Conservation (phyloP, 2,113 vertebrate species). For the Gasterosteus aculeatus region DNA sequence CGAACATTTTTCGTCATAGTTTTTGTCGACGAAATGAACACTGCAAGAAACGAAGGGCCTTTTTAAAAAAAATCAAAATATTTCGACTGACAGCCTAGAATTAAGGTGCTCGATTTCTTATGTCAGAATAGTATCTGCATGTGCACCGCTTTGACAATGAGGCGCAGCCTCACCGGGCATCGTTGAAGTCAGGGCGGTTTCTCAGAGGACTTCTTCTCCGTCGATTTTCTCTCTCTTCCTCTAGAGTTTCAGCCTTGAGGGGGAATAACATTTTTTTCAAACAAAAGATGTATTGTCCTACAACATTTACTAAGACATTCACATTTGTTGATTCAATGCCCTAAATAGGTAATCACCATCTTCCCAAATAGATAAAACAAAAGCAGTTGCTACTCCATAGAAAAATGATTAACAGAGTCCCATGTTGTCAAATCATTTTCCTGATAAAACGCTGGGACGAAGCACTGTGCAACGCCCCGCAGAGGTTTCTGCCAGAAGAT, state of each 20-base stretch:
- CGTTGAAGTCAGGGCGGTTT: conserved; percentile 88
- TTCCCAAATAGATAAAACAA: too few species aligned
- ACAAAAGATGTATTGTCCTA: not conserved
- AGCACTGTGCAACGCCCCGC: not conserved
- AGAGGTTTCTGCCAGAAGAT: not conserved
- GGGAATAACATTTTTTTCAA: not conserved
- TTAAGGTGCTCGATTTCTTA: not conserved
- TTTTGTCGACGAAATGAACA: too few species aligned
- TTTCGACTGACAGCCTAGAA: not conserved
- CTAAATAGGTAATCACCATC: not conserved
- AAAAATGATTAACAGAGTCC: too few species aligned
- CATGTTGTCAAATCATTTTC: not conserved
- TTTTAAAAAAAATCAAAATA: not conserved
- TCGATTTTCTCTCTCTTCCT: conserved; percentile 90
- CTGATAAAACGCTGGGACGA: not conserved
- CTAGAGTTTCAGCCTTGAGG: conserved; percentile 83
- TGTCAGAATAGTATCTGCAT: not conserved
- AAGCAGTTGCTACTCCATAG: too few species aligned
- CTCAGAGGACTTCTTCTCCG: conserved; percentile 95
- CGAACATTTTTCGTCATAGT: too few species aligned
- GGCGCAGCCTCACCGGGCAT: conserved; percentile 84
- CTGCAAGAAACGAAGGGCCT: not conserved
- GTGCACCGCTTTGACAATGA: not conserved
- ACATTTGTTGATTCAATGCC: conserved; percentile 1
- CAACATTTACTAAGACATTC: not conserved